These are phyloP conservation scores for Axea sp. DNA, from an alignment of 2,888 invertebrate genomes.

Conservation along the genomic window DNA sequence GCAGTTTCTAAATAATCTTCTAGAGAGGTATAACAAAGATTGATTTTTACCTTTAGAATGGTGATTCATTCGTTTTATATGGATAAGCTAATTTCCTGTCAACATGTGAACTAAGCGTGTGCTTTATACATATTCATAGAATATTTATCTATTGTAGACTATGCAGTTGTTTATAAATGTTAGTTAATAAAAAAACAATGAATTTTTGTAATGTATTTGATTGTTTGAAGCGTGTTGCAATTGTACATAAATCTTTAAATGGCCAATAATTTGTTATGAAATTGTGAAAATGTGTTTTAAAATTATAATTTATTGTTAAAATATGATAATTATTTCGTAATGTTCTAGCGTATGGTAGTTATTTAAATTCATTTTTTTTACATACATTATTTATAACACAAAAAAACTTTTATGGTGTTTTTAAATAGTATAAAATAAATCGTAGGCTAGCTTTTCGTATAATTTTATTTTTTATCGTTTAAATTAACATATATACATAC, in stretches of 20 bases:
- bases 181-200: slow-evolving; percentile 24
- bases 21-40: slow-evolving; percentile 21
- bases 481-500: no score
- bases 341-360: neutral
- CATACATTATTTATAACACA: slow-evolving; percentile 7
- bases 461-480: no score
- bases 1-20: slow-evolving; percentile 15
- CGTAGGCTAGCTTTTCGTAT: no score
- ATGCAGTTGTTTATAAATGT: slow-evolving; percentile 47
- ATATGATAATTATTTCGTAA: slow-evolving; percentile 29
- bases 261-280: slow-evolving; percentile 27
- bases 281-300: slow-evolving; percentile 17
- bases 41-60: slow-evolving; percentile 46
- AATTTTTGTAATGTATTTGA: slow-evolving; percentile 18
- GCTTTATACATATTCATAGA: slow-evolving; percentile 54
- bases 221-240: slow-evolving; percentile 34
- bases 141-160: slow-evolving; percentile 48
- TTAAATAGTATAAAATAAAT: no score
- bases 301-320: slow-evolving; percentile 14
- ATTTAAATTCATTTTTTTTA: slow-evolving; percentile 12
- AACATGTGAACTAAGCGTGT: slow-evolving; percentile 49
- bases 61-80: slow-evolving; percentile 53
- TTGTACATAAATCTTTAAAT: slow-evolving; percentile 33
- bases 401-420: no score
- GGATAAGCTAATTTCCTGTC: slow-evolving; percentile 53